Conservation (phyloP, 1,140 invertebrate species). For the Hetaerina americana region DNA sequence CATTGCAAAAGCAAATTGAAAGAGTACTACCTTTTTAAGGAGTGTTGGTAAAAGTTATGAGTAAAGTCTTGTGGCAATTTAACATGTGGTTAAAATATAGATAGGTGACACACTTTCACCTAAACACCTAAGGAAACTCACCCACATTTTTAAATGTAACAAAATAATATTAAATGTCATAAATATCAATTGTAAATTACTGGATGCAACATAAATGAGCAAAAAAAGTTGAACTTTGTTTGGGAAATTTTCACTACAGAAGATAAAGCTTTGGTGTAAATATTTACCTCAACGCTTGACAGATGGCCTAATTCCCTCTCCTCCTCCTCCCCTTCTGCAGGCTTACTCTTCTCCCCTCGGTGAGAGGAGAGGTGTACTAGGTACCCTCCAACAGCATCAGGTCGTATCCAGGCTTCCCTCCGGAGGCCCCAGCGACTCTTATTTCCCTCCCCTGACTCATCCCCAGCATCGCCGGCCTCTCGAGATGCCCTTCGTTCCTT, state of each 20-base stretch:
- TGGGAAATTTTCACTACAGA: neutral
- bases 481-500: slow-evolving; percentile 26
- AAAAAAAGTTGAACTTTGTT: neutral
- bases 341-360: slow-evolving; percentile 29
- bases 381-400: slow-evolving; percentile 43
- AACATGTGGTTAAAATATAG: too few species aligned
- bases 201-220: neutral
- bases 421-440: slow-evolving; percentile 34
- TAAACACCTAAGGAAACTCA: too few species aligned
- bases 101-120: too few species aligned
- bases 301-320: slow-evolving; percentile 53
- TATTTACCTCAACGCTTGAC: slow-evolving; percentile 54
- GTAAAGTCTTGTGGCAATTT: too few species aligned
- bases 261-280: neutral
- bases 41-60: too few species aligned
- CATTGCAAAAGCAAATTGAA: too few species aligned
- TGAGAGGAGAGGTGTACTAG: slow-evolving; percentile 47
- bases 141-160: too few species aligned
- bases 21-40: too few species aligned
- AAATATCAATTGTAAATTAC: too few species aligned
- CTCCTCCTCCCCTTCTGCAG: slow-evolving; percentile 32
- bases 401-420: slow-evolving; percentile 71
- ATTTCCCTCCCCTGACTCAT: slow-evolving; percentile 38
- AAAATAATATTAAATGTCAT: too few species aligned
- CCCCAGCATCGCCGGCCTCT: neutral